Base-by-base conservation (phyloP, 2,888 invertebrate species). In the Drosophila mayaguana region DNA sequence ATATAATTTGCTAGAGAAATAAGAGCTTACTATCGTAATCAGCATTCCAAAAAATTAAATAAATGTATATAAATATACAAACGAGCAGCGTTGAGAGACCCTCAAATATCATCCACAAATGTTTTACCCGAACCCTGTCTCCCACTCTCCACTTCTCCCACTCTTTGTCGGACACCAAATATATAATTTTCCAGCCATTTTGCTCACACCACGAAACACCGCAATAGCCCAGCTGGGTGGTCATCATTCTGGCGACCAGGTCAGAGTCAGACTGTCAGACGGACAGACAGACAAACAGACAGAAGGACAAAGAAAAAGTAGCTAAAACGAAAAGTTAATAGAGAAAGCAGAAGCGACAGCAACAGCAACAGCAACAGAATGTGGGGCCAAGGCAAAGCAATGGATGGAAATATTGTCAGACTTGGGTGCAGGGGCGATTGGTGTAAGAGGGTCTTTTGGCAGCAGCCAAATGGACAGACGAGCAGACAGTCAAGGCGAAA, bases 251-350 rank as follows among this genome's bases (percentile, higher is more conserved):
- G 83, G 80, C 80, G 79, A 82, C 67, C 84, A 84, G 84, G 89
- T 88, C 83, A 84, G 73, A 83, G 81, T 70, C 72, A 60, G 75
- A 84, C 76, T 46, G 75, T 54, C 72, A 61, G 78, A 63, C 22
- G 42, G 63, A 55, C 71, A 42, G 61, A 45, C 66, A 16, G 54
- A 59, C n/a, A 40, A 57, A 63, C 42, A n/a, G 63, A 25, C 53
- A 63, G 80, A 61, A 67, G 83, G 81, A 83, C 81, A 86, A 76
- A 84, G 84, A 86, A 84, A 88, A 88, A 84, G 84, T 84, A 84
- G 87, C 84, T 83, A 86, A 88, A 84, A 88, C 84, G 84, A 84
- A 84, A 88, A 85, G 84, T 85, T 85, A 85, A 89, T 85, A 85
- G 85, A 85, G 89, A 89, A 85, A 89, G 86, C 90, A 87, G 80